Conservation (phyloP, 1,140 invertebrate species). For the Pteromalus puparum region DNA sequence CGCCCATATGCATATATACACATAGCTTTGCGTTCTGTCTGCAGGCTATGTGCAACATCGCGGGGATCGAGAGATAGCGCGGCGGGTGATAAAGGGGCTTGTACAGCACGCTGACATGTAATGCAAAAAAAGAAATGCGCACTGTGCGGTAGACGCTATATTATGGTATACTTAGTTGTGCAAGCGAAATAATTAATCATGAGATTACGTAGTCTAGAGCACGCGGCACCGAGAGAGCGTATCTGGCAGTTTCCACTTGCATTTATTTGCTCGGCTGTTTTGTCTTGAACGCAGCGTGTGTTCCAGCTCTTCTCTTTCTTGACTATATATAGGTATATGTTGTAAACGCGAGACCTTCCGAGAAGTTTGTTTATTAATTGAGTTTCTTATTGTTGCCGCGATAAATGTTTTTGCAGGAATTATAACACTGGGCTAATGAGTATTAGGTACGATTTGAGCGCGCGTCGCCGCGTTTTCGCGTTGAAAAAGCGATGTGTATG, state of each 20-base stretch:
- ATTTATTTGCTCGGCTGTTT: slow-evolving; percentile 10
- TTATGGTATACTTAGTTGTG: neutral
- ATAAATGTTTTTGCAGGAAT: too few relatives aligned
- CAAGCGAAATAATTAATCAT: slow-evolving; percentile 39
- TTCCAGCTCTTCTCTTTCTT: too few relatives aligned
- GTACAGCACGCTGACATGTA: neutral
- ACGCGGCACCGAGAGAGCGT: neutral
- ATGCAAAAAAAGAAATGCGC: neutral
- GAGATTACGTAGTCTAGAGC: slow-evolving; percentile 34
- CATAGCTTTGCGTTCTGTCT: neutral
- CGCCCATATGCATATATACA: too few relatives aligned
- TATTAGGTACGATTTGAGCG: too few relatives aligned
- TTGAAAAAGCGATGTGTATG: too few relatives aligned
- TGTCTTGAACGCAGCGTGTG: neutral
- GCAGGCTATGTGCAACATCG: neutral
- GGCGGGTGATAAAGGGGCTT: slow-evolving; percentile 10
- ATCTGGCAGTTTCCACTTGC: slow-evolving; percentile 11
- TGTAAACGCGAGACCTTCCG: too few relatives aligned
- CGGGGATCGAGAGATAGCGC: neutral
- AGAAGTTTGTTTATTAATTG: too few relatives aligned
- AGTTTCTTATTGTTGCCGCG: too few relatives aligned
- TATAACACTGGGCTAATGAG: too few relatives aligned
- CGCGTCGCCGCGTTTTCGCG: too few relatives aligned
- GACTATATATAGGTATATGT: too few relatives aligned
- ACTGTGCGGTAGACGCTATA: neutral